A percentile compares a stretch with the other conserved stretches of the same genome.
Conservation (phyloP, 2,113 vertebrate genomes). For the Glaucomys volans region DNA sequence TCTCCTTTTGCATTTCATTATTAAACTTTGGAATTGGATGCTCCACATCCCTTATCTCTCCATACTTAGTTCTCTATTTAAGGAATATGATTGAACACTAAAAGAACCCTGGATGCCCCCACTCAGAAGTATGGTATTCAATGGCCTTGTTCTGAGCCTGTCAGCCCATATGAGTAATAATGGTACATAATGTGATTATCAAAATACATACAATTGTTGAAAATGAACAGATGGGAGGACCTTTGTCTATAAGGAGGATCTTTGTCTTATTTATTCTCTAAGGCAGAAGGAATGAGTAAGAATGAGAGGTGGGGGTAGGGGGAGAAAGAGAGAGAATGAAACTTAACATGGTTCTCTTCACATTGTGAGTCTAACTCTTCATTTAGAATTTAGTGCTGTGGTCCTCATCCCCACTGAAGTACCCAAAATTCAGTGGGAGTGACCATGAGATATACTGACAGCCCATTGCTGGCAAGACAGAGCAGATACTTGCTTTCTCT, state of each 20-base stretch:
- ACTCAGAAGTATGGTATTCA: accelerated
- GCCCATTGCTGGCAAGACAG: not conserved
- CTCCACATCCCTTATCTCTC: not conserved
- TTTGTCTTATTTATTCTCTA: not conserved
- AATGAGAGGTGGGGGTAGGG: no score
- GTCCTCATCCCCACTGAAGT: not conserved
- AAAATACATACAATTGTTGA: not conserved
- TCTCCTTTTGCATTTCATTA: not conserved
- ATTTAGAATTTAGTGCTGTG: not conserved
- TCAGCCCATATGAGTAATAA: not conserved
- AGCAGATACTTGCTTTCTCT: not conserved
- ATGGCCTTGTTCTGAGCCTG: not conserved
- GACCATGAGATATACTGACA: not conserved
- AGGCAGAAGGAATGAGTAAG: not conserved
- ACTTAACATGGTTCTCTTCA: not conserved
- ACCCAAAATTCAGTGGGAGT: not conserved
- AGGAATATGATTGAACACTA: not conserved
- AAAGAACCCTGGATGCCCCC: not conserved
- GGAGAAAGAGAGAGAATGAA: not conserved
- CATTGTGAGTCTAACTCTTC: not conserved
- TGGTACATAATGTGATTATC: not conserved
- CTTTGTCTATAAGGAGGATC: not conserved
- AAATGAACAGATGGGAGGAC: not conserved
- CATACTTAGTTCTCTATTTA: not conserved
- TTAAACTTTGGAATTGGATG: not conserved